Percentiles rank a stretch among this genome's conserved stretches.
These are phyloP conservation scores for Dryobates pubescens DNA, from an alignment of 2,797 vertebrate species.

Conservation along the genomic window DNA sequence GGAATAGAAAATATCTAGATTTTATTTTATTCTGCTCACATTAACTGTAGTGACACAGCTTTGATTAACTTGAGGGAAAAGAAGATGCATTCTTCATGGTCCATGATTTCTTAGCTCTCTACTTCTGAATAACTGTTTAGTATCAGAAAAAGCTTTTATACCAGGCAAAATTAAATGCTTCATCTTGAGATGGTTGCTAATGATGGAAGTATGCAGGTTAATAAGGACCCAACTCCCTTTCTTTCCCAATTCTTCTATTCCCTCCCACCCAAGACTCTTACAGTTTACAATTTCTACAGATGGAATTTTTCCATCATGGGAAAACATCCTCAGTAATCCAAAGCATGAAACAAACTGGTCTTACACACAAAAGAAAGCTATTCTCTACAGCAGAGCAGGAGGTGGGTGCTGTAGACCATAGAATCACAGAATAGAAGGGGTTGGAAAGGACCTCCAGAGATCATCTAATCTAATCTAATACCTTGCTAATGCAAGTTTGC, in stretches of 20 bases:
- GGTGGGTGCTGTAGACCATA: background rate
- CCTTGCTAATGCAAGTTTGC: no score
- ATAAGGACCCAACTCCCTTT: background rate
- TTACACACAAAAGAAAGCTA: background rate
- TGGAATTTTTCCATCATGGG: background rate
- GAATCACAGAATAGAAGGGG: no score
- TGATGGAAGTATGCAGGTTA: background rate
- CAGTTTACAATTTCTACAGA: background rate
- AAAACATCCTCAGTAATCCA: background rate
- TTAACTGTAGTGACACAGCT: conserved; percentile 3
- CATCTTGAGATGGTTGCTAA: background rate
- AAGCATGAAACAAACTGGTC: background rate
- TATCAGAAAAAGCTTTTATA: background rate
- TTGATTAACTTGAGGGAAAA: conserved; percentile 39
- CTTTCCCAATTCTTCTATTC: background rate
- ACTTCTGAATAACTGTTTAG: background rate
- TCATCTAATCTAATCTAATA: no score
- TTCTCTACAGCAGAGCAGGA: background rate
- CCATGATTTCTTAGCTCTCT: background rate
- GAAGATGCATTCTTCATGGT: conserved; percentile 11
- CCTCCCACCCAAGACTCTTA: background rate
- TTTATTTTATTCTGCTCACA: conserved; percentile 30
- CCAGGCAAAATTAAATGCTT: background rate
- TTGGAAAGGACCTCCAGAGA: no score
- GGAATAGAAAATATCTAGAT: background rate